Evolutionary conservation across 2,797 vertebrate genomes (phyloP).

Genomic region (Lacerta agilis): DNA sequence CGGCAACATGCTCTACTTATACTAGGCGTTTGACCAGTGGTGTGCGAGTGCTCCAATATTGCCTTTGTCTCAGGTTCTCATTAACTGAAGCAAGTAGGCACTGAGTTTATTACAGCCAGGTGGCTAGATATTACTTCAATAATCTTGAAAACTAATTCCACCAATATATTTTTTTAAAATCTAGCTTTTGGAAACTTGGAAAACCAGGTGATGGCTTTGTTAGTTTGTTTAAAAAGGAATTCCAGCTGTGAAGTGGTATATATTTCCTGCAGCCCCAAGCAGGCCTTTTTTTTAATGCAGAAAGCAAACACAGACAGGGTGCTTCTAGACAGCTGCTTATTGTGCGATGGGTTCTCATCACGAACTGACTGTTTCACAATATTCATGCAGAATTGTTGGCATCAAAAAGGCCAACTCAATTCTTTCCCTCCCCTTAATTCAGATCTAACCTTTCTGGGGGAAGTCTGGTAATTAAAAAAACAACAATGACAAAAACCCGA

Average conservation of each 20-base stretch:
- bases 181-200: not conserved
- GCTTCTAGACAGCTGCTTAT: too few relatives aligned
- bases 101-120: not conserved
- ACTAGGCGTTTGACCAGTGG: not conserved
- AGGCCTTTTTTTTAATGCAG: constrained; percentile 2
- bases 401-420: too few relatives aligned
- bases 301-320: constrained; percentile 17
- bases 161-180: not conserved
- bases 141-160: not conserved
- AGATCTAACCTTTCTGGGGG: too few relatives aligned
- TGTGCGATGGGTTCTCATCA: too few relatives aligned
- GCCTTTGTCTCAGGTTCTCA: not conserved
- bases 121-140: not conserved
- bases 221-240: not conserved
- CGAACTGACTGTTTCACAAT: too few relatives aligned
- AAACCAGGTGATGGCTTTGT: not conserved
- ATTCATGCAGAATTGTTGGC: too few relatives aligned
- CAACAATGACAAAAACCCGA: too few relatives aligned
- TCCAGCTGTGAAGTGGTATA: not conserved
- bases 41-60: not conserved
- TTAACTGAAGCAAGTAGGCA: not conserved
- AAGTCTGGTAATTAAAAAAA: too few relatives aligned
- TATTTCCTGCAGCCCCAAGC: not conserved
- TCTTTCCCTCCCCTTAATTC: too few relatives aligned
- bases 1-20: not conserved